Conservation (phyloP, 2,888 invertebrate species). For the Neuroscelio doddi region DNA sequence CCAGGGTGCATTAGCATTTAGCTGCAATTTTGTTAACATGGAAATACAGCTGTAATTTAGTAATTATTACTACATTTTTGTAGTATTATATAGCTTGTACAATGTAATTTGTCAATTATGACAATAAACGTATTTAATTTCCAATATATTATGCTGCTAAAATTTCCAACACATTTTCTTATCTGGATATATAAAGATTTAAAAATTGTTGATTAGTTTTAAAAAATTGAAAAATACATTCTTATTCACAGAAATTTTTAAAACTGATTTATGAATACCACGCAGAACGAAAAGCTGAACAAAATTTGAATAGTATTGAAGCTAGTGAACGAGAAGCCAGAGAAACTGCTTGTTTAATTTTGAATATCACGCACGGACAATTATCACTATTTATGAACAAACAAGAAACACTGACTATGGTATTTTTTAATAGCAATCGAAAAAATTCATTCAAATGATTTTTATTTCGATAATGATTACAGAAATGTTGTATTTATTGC, state of each 20-base stretch:
- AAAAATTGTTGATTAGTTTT: too few species aligned
- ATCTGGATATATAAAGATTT: too few species aligned
- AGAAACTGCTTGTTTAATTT: slow-evolving; percentile 55
- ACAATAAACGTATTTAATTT: too few species aligned
- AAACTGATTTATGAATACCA: slow-evolving; percentile 34
- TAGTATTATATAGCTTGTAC: too few species aligned
- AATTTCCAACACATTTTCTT: too few species aligned
- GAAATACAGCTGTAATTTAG: too few species aligned
- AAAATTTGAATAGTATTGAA: slow-evolving; percentile 41
- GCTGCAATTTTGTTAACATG: too few species aligned
- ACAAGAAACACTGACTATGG: neutral
- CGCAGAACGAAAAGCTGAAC: slow-evolving; percentile 23
- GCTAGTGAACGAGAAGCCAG: slow-evolving; percentile 53
- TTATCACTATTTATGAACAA: slow-evolving; percentile 52
- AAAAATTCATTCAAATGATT: neutral
- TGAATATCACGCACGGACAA: slow-evolving; percentile 56
- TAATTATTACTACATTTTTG: too few species aligned
- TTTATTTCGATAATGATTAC: slow-evolving; percentile 11
- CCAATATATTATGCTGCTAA: too few species aligned
- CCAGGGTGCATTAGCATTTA: too few species aligned
- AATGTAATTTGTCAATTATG: too few species aligned
- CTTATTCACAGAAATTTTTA: slow-evolving; percentile 44
- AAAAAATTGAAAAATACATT: too few species aligned
- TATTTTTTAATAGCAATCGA: neutral
- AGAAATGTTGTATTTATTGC: neutral